Evolutionary conservation across 1,140 invertebrate species (phyloP).

Genomic region (Acromyrmex echinatior): DNA sequence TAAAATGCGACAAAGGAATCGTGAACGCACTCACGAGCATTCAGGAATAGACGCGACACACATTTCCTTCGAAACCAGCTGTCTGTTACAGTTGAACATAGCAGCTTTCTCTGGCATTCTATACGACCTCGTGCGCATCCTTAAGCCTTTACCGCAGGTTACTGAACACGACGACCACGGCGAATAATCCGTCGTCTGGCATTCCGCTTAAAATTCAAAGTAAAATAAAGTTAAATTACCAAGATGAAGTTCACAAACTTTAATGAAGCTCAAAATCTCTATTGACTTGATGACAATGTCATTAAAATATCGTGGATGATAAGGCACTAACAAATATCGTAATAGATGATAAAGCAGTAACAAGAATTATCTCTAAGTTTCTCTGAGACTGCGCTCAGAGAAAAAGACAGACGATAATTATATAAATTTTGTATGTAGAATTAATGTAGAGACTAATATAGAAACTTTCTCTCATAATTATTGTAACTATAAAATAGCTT

Average conservation of each 20-base stretch:
- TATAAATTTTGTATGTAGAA: too few relatives aligned
- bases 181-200: slow-evolving; percentile 91
- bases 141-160: slow-evolving; percentile 95
- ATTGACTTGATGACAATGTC: neutral
- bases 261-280: neutral
- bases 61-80: slow-evolving; percentile 95
- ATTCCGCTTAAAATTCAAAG: slow-evolving; percentile 89
- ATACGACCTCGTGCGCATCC: slow-evolving; percentile 93
- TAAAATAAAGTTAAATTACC: neutral
- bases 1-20: neutral
- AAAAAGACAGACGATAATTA: too few relatives aligned
- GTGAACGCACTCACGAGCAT: slow-evolving; percentile 88
- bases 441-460: too few relatives aligned
- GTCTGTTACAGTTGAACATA: slow-evolving; percentile 92
- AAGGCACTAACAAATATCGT: too few relatives aligned
- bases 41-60: slow-evolving; percentile 91
- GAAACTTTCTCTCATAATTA: too few relatives aligned
- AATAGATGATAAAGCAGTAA: neutral
- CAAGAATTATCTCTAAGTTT: neutral
- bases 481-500: too few relatives aligned
- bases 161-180: slow-evolving; percentile 94
- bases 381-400: too few relatives aligned
- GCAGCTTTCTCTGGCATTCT: slow-evolving; percentile 92
- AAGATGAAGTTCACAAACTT: neutral
- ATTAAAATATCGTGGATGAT: neutral